These are phyloP conservation scores for Opisthocomus hoazin DNA, from an alignment of 2,113 vertebrate genomes.

Conservation along the genomic window DNA sequence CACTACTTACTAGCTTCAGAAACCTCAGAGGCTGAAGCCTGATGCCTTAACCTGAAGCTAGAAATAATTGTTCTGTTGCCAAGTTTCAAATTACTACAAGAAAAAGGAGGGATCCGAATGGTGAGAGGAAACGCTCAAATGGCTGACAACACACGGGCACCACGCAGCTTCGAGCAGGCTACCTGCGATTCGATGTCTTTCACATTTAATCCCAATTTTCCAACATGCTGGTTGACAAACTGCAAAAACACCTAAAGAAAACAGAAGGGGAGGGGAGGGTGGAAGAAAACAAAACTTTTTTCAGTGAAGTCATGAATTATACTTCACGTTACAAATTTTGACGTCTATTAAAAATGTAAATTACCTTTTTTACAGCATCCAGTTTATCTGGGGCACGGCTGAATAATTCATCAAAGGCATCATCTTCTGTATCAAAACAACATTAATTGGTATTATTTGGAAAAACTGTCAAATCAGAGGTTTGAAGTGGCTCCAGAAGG, in stretches of 20 bases:
- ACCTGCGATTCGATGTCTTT: slow-evolving; percentile 84
- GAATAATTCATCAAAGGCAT: slow-evolving; percentile 84
- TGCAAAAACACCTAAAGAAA: slow-evolving; percentile 80
- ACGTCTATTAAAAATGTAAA: neutral
- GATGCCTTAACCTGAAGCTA: neutral
- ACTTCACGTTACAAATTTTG: neutral
- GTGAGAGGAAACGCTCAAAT: neutral
- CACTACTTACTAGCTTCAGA: neutral
- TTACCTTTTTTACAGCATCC: slow-evolving; percentile 84
- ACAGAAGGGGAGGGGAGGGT: neutral
- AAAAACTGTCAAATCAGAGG: neutral
- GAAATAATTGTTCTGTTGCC: neutral
- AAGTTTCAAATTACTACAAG: neutral
- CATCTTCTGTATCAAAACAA: slow-evolving; percentile 70
- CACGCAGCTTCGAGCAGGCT: neutral
- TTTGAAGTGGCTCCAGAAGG: neutral
- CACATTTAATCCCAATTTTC: slow-evolving; percentile 80
- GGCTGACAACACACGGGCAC: neutral
- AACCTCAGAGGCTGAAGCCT: neutral
- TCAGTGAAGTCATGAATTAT: neutral
- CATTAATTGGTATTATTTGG: neutral
- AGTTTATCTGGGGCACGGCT: slow-evolving; percentile 81
- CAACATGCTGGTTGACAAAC: slow-evolving; percentile 85
- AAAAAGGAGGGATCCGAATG: neutral
- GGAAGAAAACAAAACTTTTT: neutral